Conservation (phyloP, 1,140 invertebrate genomes). For the Anoplolepis gracilipes region DNA sequence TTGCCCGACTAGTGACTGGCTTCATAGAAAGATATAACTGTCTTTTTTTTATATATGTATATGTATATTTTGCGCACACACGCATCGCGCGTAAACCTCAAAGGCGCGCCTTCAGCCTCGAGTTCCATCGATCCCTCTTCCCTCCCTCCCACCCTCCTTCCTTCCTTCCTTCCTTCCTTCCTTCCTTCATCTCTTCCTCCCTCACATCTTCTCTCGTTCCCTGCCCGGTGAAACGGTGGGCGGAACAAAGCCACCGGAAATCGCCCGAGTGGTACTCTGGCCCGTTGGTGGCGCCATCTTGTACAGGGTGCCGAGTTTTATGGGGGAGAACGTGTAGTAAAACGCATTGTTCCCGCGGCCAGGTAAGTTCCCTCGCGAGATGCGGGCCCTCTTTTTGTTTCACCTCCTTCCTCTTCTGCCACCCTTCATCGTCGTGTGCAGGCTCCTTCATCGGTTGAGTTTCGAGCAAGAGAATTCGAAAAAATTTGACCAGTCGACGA, state of each 20-base stretch:
- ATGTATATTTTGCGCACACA: conserved; percentile 54
- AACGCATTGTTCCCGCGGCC: conserved; percentile 67
- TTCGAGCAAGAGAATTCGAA: no score
- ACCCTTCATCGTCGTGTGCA: background rate
- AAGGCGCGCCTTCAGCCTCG: conserved; percentile 66
- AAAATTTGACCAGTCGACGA: conserved; percentile 7
- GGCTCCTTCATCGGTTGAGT: background rate
- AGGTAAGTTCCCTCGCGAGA: conserved; percentile 61
- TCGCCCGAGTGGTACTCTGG: conserved; percentile 73
- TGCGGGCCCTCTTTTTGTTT: background rate
- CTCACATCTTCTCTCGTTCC: conserved; percentile 26
- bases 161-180: no score
- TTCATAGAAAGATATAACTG: conserved; percentile 70
- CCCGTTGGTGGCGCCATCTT: conserved; percentile 70
- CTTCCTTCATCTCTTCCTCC: background rate
- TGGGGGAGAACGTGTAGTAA: conserved; percentile 62
- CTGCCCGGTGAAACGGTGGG: conserved; percentile 57
- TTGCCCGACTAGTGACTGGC: conserved; percentile 71
- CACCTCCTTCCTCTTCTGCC: background rate
- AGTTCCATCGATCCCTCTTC: conserved; percentile 68
- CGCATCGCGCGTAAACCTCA: conserved; percentile 53
- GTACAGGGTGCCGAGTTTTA: conserved; percentile 55
- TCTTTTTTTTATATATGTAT: conserved; percentile 45
- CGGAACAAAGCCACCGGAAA: conserved; percentile 74
- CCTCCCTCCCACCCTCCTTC: background rate